Percentiles rank a stretch among this genome's conserved stretches.
These are phyloP conservation scores for Euphydryas editha DNA, from an alignment of 2,888 invertebrate genomes.

Conservation along the genomic window DNA sequence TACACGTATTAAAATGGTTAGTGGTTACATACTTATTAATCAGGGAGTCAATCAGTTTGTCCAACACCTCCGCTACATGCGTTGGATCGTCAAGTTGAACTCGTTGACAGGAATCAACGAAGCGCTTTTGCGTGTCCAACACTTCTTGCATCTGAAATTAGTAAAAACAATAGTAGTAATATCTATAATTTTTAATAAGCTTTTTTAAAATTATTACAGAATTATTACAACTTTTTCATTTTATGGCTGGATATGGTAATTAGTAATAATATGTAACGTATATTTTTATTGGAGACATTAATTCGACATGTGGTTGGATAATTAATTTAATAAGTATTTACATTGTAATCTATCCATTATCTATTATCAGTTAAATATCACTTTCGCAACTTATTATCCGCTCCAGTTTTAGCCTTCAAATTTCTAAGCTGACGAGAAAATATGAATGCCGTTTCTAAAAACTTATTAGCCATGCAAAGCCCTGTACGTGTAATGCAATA, in stretches of 20 bases:
- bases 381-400: constrained; percentile 33
- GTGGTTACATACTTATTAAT: constrained; percentile 83
- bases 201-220: background rate
- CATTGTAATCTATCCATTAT: constrained; percentile 17
- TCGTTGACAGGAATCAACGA: constrained; percentile 86
- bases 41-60: constrained; percentile 85
- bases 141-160: constrained; percentile 82
- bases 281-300: background rate
- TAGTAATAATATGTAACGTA: background rate
- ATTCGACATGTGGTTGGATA: background rate
- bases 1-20: background rate
- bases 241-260: background rate
- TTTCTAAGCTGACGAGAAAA: constrained; percentile 31
- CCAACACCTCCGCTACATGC: constrained; percentile 85
- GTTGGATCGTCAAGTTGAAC: constrained; percentile 86
- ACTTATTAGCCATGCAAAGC: constrained; percentile 39
- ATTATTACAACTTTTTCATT: background rate
- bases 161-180: too few relatives aligned
- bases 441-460: constrained; percentile 34
- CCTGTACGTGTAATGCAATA: constrained; percentile 31
- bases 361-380: constrained; percentile 30
- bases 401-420: constrained; percentile 33
- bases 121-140: constrained; percentile 84
- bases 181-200: too few relatives aligned
- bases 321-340: constrained; percentile 16